phyloP scores from a whole-genome alignment of 2,113 vertebrate species.

The Stegastes partitus region DNA sequence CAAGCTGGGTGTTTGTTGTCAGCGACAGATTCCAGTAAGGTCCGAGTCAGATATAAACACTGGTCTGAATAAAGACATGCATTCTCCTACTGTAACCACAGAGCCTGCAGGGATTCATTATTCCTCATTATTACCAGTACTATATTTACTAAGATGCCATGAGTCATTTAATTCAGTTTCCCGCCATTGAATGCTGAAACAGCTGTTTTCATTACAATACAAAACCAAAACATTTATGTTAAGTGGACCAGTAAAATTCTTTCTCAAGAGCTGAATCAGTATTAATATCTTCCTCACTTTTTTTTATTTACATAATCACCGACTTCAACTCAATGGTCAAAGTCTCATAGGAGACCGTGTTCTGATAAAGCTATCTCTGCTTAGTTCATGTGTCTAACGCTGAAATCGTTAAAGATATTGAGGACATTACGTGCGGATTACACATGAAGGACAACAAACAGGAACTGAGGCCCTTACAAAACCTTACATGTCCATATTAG shows the following conservation, averaged over 20 bases:
- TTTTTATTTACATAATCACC: background rate
- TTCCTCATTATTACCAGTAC: background rate
- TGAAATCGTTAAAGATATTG: background rate
- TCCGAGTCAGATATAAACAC: slow-evolving; percentile 39
- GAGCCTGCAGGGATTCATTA: slow-evolving; percentile 5
- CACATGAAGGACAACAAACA: slow-evolving; percentile 29
- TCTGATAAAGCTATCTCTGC: slow-evolving; percentile 15
- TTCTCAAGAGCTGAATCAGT: background rate
- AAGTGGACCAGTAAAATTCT: background rate
- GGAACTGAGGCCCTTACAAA: slow-evolving; percentile 16
- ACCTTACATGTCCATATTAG: slow-evolving; percentile 2
- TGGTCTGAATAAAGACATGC: background rate
- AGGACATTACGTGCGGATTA: slow-evolving; percentile 22
- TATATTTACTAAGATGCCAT: background rate
- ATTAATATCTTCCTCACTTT: background rate
- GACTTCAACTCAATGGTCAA: slow-evolving; percentile 22
- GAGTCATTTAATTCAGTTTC: slow-evolving; percentile 22
- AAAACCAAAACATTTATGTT: too few species aligned
- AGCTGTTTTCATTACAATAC: slow-evolving; percentile 1
- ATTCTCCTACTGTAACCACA: slow-evolving; percentile 15
- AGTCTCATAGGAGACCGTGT: background rate
- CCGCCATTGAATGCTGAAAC: background rate
- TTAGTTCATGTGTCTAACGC: background rate
- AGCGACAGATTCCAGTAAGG: slow-evolving; percentile 48
- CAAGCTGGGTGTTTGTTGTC: slow-evolving; percentile 33